phyloP scores from a whole-genome alignment of 2,113 vertebrate species.

The Sinocyclocheilus anshuiensis region DNA sequence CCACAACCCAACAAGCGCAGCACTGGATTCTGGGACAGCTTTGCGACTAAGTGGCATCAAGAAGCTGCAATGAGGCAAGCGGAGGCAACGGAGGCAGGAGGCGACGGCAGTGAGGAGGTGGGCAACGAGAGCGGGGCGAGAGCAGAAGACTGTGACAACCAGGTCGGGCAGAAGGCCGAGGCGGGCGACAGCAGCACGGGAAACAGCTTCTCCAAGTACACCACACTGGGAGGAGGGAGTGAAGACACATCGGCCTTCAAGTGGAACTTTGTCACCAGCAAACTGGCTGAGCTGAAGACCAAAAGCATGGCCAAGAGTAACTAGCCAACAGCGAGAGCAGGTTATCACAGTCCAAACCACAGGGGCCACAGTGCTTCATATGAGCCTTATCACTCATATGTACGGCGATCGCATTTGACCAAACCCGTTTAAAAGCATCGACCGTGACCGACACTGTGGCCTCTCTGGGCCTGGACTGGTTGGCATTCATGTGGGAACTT shows the following conservation, averaged over 20 bases:
- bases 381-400: not conserved
- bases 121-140: slow-evolving; percentile 56
- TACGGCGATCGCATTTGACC: not conserved
- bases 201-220: slow-evolving; percentile 69
- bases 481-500: not conserved
- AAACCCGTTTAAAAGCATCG: not conserved
- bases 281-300: slow-evolving; percentile 88
- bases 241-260: slow-evolving; percentile 79
- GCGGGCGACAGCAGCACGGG: slow-evolving; percentile 50
- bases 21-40: slow-evolving; percentile 85
- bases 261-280: slow-evolving; percentile 94
- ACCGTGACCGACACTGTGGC: not conserved
- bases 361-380: slow-evolving; percentile 30
- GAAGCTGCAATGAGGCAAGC: slow-evolving; percentile 70
- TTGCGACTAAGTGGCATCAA: slow-evolving; percentile 87
- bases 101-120: slow-evolving; percentile 52
- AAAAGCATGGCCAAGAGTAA: slow-evolving; percentile 83
- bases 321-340: slow-evolving; percentile 64
- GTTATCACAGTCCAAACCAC: slow-evolving; percentile 15
- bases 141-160: not conserved
- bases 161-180: slow-evolving; percentile 53
- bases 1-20: slow-evolving; percentile 67
- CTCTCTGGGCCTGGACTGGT: slow-evolving; percentile 24
- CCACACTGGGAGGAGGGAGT: slow-evolving; percentile 72
- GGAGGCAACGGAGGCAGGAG: slow-evolving; percentile 47